These are phyloP conservation scores for Lateolabrax maculatus DNA, from an alignment of 2,797 vertebrate genomes.

Conservation along the genomic window DNA sequence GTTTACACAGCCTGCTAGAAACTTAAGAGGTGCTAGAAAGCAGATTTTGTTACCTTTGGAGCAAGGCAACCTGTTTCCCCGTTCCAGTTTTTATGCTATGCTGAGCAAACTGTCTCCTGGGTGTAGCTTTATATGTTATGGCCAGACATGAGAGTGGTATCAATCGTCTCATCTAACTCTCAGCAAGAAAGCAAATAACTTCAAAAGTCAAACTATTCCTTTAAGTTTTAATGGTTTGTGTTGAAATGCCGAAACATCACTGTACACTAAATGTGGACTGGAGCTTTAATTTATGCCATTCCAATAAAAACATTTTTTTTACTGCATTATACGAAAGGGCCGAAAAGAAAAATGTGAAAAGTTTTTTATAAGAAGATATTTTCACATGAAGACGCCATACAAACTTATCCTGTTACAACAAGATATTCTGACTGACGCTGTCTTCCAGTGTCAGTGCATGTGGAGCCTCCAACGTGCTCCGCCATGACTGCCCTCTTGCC, in stretches of 20 bases:
- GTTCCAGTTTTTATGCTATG: background rate
- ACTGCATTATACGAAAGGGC: too few relatives aligned
- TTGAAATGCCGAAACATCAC: background rate
- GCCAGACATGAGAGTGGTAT: background rate
- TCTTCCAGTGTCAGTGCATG: too few relatives aligned
- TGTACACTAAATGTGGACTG: background rate
- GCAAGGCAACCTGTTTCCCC: background rate
- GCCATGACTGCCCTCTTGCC: too few relatives aligned
- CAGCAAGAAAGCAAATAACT: background rate
- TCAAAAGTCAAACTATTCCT: background rate
- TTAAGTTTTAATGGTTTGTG: background rate
- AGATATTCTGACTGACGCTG: too few relatives aligned
- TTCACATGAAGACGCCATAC: too few relatives aligned
- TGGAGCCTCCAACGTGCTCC: too few relatives aligned
- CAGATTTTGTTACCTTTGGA: background rate
- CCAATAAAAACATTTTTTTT: background rate
- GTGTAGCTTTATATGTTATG: background rate
- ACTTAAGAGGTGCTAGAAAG: background rate
- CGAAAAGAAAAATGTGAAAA: too few relatives aligned
- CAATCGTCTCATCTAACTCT: background rate
- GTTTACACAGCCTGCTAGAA: background rate
- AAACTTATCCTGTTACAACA: too few relatives aligned
- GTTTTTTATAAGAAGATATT: too few relatives aligned
- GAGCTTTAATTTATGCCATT: background rate
- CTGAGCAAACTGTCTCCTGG: background rate